Evolutionary conservation across 2,797 vertebrate species (phyloP), one percentile per base, ranked within the genome.

Genomic region (Emydoidea blandingii): DNA sequence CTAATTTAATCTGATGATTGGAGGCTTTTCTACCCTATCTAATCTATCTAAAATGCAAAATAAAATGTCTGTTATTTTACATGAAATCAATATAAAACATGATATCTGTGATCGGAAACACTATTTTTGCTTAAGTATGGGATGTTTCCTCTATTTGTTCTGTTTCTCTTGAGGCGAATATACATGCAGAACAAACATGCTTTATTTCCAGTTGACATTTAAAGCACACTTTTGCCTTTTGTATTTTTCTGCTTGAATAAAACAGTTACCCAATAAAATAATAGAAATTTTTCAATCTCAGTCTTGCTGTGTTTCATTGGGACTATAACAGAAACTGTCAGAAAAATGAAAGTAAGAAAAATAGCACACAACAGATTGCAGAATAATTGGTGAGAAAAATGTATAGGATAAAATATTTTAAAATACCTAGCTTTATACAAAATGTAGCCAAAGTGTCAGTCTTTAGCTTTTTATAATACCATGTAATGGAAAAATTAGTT

Each of bases 271-370:
- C 96, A 97, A 95, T 96, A 96, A 88, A 85, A 95, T 95, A 97
- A 97, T 18, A 96, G 49, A 94, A 93, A 84, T 95, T 96, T 97
- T 98, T 96, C 90, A 95, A 89, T 96, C 83, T 93, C 68, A 93
- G 90, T 83, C 92, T 96, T 96, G 62, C 86, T 97, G 87, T 91
- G 50, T 97, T 98, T 97, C 92, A 93, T 89, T 95, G 87, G 53
- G 83, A 78, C 87, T 91, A 96, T 96, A 97, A 97, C 87, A 93
- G 94, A 97, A 96, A 92, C 92, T 97, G 94, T 96, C 96, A 97
- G 94, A 95, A 97, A 96, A 93, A 87, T 41, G 57, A 97, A 96
- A 97, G 94, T 95, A 98, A 97, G 96, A 97, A 98, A 98, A 98
- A 98, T 97, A 97, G 88, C 89, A 93, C 15, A 87, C 81, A 95